Base-by-base conservation (phyloP, 2,888 invertebrate genomes). In the Frankliniella fusca region DNA sequence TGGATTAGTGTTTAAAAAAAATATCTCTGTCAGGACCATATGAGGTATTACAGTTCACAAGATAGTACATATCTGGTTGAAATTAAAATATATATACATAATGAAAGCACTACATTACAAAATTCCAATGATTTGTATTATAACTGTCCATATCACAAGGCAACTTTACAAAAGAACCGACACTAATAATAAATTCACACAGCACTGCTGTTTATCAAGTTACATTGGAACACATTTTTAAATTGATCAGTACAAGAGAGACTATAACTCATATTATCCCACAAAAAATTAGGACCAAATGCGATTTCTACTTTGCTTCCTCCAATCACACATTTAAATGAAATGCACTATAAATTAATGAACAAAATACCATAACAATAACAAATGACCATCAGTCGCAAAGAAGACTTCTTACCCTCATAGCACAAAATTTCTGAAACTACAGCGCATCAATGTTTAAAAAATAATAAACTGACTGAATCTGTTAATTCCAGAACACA, bases 141-240 rank as follows among this genome's bases (percentile, higher is more conserved):
- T 20, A 27, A 76, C 27, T 76, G n/a, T 76, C 27, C 27, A 27
- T 76, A 76, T 76, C 70, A 76, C 70, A 76, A 76, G 23, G 70
- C 70, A 76, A 76, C 38, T 38, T 38, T 76, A 76, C 70, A 76
- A 76, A 61, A 38, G 38, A 76, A 76, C 70, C 27, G 70, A 76
- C 70, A 27, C 38, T 76, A 23, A 76, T 23, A 76, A 7, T 7
- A 61, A 61, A 61, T 38, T 38, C 70, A 76, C 12, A 76, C 70
- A 76, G 70, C 27, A 12, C 70, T 27, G 70, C 70, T 76, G 70
- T 76, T 76, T 76, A 8, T 76, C n/a, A 12, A 23, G 27, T 76
- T 76, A 27, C 9, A 27, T 27, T 76, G 70, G 70, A 76, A 76
- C 70, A 76, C 70, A 76, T 27, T 76, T 76, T 27, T 76, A 12